Percentiles rank a stretch among this genome's conserved stretches.
Evolutionary conservation across 1,140 invertebrate genomes (phyloP).

Genomic region (Lepidurus packardi): DNA sequence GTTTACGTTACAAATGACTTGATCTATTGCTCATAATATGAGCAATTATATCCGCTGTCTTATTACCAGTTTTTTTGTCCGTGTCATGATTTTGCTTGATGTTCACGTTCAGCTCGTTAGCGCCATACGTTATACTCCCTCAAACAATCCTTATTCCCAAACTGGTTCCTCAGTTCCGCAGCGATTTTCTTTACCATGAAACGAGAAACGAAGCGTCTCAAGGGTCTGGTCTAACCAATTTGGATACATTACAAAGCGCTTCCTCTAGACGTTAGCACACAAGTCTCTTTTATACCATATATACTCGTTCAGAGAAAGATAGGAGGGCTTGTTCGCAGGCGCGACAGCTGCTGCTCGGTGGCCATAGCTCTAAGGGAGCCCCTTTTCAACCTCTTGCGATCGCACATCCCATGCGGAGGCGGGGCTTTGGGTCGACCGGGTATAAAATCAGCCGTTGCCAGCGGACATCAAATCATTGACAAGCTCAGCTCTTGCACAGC

Average conservation of each 20-base stretch:
- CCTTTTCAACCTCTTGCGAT: background rate
- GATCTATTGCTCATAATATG: background rate
- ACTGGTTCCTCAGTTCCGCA: background rate
- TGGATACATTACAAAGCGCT: slow-evolving; percentile 18
- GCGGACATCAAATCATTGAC: background rate
- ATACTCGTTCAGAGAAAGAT: background rate
- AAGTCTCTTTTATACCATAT: background rate
- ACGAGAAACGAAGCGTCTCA: background rate
- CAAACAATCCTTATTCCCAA: background rate
- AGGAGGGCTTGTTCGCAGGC: background rate
- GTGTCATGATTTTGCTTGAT: background rate
- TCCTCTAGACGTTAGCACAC: background rate
- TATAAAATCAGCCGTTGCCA: background rate
- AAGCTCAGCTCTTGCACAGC: background rate
- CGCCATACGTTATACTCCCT: background rate
- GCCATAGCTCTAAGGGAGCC: background rate
- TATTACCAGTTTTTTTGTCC: background rate
- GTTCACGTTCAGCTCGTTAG: background rate
- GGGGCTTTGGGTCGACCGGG: background rate
- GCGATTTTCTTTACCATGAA: background rate
- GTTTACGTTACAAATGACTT: background rate
- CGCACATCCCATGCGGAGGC: background rate
- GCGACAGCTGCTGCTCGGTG: slow-evolving; percentile 6
- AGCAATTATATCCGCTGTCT: background rate
- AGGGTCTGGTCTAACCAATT: background rate